These are phyloP conservation scores for Orthosia gracilis DNA, from an alignment of 2,888 invertebrate genomes.

Conservation along the genomic window DNA sequence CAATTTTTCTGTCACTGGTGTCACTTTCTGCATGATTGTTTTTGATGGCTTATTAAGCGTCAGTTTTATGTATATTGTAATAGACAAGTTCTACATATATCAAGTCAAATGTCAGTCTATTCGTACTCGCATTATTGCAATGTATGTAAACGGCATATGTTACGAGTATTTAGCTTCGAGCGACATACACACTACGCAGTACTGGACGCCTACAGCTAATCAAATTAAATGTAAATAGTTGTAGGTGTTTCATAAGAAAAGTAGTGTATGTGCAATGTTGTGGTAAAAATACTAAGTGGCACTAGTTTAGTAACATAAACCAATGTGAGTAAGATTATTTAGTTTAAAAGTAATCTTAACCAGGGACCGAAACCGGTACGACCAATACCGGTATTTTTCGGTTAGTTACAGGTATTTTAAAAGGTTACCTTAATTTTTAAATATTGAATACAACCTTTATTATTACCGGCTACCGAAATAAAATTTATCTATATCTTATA, in stretches of 20 bases:
- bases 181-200: slow-evolving; percentile 21
- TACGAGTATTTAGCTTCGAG: slow-evolving; percentile 37
- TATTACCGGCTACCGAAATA: too few species aligned
- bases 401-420: too few species aligned
- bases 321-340: neutral
- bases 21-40: neutral
- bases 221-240: slow-evolving; percentile 22
- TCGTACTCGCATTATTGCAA: slow-evolving; percentile 23
- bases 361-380: too few species aligned
- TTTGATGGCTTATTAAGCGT: neutral
- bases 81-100: slow-evolving; percentile 13
- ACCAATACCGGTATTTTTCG: too few species aligned
- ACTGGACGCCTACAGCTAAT: slow-evolving; percentile 8
- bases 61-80: slow-evolving; percentile 32
- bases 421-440: too few species aligned
- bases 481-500: too few species aligned
- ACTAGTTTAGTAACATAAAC: neutral
- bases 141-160: slow-evolving; percentile 16
- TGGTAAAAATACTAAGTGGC: neutral
- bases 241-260: slow-evolving; percentile 35
- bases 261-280: slow-evolving; percentile 1
- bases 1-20: too few species aligned
- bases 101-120: slow-evolving; percentile 8
- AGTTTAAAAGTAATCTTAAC: neutral
- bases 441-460: too few species aligned